These are phyloP conservation scores for Rana temporaria DNA, from an alignment of 2,113 vertebrate genomes.

Conservation along the genomic window DNA sequence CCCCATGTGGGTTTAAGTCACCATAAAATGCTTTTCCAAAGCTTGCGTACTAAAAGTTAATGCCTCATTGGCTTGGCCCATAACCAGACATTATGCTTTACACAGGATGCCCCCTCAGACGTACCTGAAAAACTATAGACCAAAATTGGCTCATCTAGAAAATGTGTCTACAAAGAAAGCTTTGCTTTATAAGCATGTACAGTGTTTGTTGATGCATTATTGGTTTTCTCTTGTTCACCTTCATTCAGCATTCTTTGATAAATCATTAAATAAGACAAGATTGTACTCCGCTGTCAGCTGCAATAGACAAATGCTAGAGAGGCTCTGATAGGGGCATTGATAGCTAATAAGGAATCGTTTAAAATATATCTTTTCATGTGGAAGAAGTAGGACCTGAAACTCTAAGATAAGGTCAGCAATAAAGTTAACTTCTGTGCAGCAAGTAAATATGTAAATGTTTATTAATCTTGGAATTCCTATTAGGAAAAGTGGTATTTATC, in stretches of 20 bases:
- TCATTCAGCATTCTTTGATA: not conserved
- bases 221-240: not conserved
- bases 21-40: no score
- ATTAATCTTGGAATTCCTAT: not conserved
- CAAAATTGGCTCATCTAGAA: no score
- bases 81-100: no score
- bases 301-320: not conserved
- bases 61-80: no score
- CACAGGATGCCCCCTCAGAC: no score
- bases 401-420: constrained; percentile 4
- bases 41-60: no score
- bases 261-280: not conserved
- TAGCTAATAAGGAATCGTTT: not conserved
- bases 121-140: no score
- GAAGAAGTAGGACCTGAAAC: not conserved
- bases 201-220: not conserved
- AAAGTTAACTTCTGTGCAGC: not conserved
- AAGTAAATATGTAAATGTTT: constrained; percentile 12
- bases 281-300: not conserved
- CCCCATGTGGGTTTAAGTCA: no score
- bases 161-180: not conserved
- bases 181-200: not conserved
- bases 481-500: not conserved
- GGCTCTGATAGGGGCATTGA: not conserved
- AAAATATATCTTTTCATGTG: not conserved